Evolutionary conservation across 2,797 vertebrate genomes (phyloP), one percentile per base, ranked within the genome.

Genomic region (Schizopygopsis malacanthus): DNA sequence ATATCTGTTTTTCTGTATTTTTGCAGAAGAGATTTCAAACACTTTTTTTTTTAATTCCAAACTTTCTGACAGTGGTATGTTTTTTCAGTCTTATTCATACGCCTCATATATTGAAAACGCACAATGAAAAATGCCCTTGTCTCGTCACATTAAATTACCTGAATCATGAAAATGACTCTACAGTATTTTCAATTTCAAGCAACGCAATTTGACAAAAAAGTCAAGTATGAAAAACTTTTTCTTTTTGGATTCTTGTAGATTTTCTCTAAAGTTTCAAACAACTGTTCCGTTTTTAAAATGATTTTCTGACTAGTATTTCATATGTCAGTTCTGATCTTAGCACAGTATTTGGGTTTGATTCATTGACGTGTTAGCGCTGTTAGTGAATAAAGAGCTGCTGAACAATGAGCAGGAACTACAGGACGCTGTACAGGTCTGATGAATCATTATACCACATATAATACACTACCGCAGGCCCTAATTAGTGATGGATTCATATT

Each of bases 401-500:
- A 80, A 33, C 79, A 50, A 65, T 54, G 4, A 2, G n/a, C 43
- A 33, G 10, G 33, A 69, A 69, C 45, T 10, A 37, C 41, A 65
- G 56, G 39, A 25, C 6, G 10, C 47, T 6, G 1, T 13, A 22
- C 76, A 79, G 43, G 6, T 33, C 43, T 16, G 63, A 37, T 15
- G 45, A 47, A 39, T 65, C 16, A 39, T 63, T 89, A 69, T 18
- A 50, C 0, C 28, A 37, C 41, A 67, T 47, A 65, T 45, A 61
- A 47, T 56, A 43, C 5, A 59, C 8, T 52, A 50, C 39, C 28
- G 9, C 81, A 84, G 56, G 45, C 20, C 13, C 6, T 43, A 39
- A 81, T 87, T 84, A 87, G 13, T 16, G 45, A 73, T 41, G 65
- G 39, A 69, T 82, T 69, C 84, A 61, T 81, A 56, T 3, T 82